A percentile compares a stretch with the other conserved stretches of the same genome.
phyloP scores from a whole-genome alignment of 2,888 invertebrate genomes.

The Palloptera scutellata region DNA sequence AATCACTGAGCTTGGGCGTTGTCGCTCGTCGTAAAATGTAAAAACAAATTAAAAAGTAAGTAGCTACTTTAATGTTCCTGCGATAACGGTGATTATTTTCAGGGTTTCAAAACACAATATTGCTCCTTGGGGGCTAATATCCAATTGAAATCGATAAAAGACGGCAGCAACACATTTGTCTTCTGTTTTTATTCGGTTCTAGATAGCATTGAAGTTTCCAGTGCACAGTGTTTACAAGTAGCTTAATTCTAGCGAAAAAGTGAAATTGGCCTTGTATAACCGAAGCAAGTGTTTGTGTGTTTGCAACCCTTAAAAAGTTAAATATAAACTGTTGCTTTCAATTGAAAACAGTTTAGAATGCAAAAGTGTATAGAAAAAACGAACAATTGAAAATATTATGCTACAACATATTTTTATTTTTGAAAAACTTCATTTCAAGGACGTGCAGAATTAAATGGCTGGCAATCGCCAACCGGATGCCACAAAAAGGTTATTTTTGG shows the following conservation, averaged over 20 bases:
- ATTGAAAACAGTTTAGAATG: too few species aligned
- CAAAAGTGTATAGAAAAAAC: too few species aligned
- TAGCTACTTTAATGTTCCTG: not conserved
- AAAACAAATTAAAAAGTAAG: too few species aligned
- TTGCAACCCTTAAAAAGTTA: too few species aligned
- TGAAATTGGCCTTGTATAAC: too few species aligned
- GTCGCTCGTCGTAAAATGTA: not conserved
- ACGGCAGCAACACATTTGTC: not conserved
- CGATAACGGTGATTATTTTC: constrained; percentile 2
- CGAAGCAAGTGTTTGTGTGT: too few species aligned
- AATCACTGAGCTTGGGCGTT: not conserved
- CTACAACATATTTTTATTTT: too few species aligned
- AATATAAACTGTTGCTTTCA: too few species aligned
- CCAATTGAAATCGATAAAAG: constrained; percentile 1
- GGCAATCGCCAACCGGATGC: constrained; percentile 1
- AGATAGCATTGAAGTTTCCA: not conserved
- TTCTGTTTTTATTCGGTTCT: not conserved
- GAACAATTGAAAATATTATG: too few species aligned
- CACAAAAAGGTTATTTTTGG: not conserved
- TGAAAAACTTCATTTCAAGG: not conserved
- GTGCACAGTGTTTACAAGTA: not conserved
- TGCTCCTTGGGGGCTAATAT: constrained; percentile 3
- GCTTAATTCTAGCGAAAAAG: too few species aligned
- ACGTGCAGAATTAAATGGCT: not conserved
- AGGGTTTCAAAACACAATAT: constrained; percentile 1